These are phyloP conservation scores for Hydractinia symbiolongicarpus DNA, from an alignment of 30 jellyfish, hydroid and myxozoan genomes.

Conservation along the genomic window DNA sequence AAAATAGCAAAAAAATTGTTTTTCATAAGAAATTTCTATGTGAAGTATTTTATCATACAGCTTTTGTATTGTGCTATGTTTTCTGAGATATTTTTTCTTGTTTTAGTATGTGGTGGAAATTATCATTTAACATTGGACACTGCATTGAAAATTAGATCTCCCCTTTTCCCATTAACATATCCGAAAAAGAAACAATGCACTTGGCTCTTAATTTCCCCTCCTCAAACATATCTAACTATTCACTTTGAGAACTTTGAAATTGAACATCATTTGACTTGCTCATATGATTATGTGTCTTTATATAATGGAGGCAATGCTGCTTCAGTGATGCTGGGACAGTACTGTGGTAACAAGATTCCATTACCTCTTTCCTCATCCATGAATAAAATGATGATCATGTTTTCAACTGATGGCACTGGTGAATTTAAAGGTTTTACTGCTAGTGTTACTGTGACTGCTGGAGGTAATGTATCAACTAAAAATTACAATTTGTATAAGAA, in stretches of 20 bases:
- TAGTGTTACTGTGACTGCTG: background rate
- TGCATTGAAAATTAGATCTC: constrained; percentile 10
- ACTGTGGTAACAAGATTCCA: constrained; percentile 52
- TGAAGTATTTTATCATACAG: no score
- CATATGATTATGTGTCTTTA: constrained; percentile 49
- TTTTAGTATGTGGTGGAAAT: constrained; percentile 19
- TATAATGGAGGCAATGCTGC: constrained; percentile 49
- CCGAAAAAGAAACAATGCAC: constrained; percentile 3
- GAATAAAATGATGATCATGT: constrained; percentile 47
- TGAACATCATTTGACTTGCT: constrained; percentile 24
- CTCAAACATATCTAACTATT: constrained; percentile 2
- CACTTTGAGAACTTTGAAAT: constrained; percentile 10
- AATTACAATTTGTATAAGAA: no score
- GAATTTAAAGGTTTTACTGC: constrained; percentile 37
- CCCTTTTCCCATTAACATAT: constrained; percentile 22
- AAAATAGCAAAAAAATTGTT: no score
- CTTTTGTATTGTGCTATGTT: no score
- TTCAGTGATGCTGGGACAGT: constrained; percentile 53
- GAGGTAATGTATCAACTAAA: background rate
- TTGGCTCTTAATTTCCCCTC: constrained; percentile 1
- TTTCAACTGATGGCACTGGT: constrained; percentile 39
- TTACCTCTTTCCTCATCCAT: constrained; percentile 46
- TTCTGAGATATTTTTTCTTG: background rate
- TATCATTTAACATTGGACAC: background rate
- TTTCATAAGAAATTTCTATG: no score